These are phyloP conservation scores for Lithophane semibrunnea DNA, from an alignment of 2,888 invertebrate genomes.

Conservation along the genomic window DNA sequence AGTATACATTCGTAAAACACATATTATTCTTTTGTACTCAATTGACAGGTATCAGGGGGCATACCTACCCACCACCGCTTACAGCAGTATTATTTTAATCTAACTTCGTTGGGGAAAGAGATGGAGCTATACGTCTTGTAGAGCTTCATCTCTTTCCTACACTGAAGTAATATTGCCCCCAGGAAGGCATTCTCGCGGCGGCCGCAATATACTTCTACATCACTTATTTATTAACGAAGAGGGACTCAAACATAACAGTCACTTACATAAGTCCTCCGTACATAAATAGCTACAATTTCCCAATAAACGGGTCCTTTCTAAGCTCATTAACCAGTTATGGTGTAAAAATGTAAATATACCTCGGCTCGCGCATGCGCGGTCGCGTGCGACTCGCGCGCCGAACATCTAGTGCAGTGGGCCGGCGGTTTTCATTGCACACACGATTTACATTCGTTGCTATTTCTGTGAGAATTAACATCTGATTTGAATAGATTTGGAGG, in stretches of 20 bases:
- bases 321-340: conserved; percentile 64
- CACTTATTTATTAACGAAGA: neutral
- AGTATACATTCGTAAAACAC: too few relatives aligned
- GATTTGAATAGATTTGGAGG: conserved; percentile 55
- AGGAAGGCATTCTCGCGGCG: too few relatives aligned
- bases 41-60: too few relatives aligned
- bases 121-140: too few relatives aligned
- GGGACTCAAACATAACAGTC: neutral
- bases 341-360: conserved; percentile 62
- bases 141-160: too few relatives aligned
- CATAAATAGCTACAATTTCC: conserved; percentile 48
- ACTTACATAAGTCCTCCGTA: conserved; percentile 30
- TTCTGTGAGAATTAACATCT: conserved; percentile 54
- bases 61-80: too few relatives aligned
- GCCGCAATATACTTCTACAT: neutral
- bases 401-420: conserved; percentile 80
- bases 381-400: conserved; percentile 80
- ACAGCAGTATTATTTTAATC: too few relatives aligned
- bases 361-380: conserved; percentile 58
- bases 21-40: too few relatives aligned
- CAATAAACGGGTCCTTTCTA: conserved; percentile 57
- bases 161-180: too few relatives aligned
- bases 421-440: conserved; percentile 64
- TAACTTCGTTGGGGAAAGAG: too few relatives aligned
- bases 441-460: conserved; percentile 50